Evolutionary conservation across 2,113 vertebrate genomes (phyloP), one percentile per base, ranked within the genome.

Genomic region (Bathybates hornii): DNA sequence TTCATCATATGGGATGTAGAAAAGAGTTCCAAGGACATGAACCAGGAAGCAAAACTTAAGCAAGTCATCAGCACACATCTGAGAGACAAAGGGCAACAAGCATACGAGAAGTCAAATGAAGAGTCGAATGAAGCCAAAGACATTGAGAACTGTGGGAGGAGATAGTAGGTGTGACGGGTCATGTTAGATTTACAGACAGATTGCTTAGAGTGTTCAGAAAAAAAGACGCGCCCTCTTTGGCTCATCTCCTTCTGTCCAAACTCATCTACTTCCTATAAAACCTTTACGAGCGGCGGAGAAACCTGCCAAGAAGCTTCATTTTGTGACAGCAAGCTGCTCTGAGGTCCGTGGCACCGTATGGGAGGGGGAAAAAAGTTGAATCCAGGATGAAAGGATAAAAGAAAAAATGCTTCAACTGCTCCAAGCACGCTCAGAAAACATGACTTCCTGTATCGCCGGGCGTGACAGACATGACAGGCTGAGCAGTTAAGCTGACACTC

Each of bases 381-480:
- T 53, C 19, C 4, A 86, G 19, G 61, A 89, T n/a, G 38, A 86
- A 17, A 56, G 17, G 21, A 59, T 52, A 88, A 82, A 34, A 88
- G 88, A 34, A 61, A 93, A 93, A 90, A 89, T 11, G 29, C 88
- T 80, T 90, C 84, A 89, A 59, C 56, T 82, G 83, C 59, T 89
- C 17, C 6, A 5, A 56, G 78, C 83, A 41, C 21, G 12, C 86
- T 87, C 90, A 82, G 87, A 76, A 89, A 93, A 94, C 94, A 94
- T 87, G 90, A 93, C 94, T 94, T 92, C 90, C 81, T 91, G 89
- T 95, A 93, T 92, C 71, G 52, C 87, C 83, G 83, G 90, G 87
- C 88, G 83, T 94, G 94, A 95, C 94, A 93, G 91, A 94, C 93
- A 92, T 91, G 96, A 95, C 96, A 95, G 93, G 91, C 87, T 14